Evolutionary conservation across 1,140 invertebrate species (phyloP), one percentile per base, ranked within the genome.

Genomic region (Drosophila paulistorum): DNA sequence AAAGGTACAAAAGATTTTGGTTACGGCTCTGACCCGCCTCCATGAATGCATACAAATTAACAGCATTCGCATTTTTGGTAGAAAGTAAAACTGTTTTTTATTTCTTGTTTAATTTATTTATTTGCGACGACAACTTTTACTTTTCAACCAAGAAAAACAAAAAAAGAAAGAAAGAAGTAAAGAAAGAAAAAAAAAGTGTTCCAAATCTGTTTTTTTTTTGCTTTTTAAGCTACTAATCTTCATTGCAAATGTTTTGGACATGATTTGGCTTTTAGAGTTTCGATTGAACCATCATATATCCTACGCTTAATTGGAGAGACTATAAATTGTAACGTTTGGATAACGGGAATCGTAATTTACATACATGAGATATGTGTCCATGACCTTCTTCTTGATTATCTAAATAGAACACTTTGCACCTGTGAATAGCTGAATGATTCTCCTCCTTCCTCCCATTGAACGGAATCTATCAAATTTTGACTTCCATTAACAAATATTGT

Each of bases 51-150:
- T 87, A 87, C 83, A 89, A 87, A 87, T 87, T 87, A 87, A 81
- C 80, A 75, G 63, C 67, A 80, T 87, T 89, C 83, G 84, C 84
- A 89, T 89, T 80, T 87, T 84, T 78, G 83, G 80, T 87, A 87
- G 83, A 87, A 87, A 87, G 83, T 87, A 87, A 87, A 89, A 89
- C 84, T 89, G 79, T 83, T 77, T 85, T 79, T 68, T 57, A 39
- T 63, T 48, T 65, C 45, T 67, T 81, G 71, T 83, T 86, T 79
- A 87, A 86, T 89, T 89, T 87, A 87, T 87, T 89, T 87, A 80
- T 89, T 89, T 89, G 74, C 74, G 74, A 48, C 67, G 65, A 72
- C 80, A 89, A 89, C 83, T 87, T 87, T 87, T 87, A 87, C 83
- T 87, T 87, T 87, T 81, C 71, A 55, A 55, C 72, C 77, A 58